Evolutionary conservation across 2,888 invertebrate genomes (phyloP).

Genomic region (Byasa hedistus): DNA sequence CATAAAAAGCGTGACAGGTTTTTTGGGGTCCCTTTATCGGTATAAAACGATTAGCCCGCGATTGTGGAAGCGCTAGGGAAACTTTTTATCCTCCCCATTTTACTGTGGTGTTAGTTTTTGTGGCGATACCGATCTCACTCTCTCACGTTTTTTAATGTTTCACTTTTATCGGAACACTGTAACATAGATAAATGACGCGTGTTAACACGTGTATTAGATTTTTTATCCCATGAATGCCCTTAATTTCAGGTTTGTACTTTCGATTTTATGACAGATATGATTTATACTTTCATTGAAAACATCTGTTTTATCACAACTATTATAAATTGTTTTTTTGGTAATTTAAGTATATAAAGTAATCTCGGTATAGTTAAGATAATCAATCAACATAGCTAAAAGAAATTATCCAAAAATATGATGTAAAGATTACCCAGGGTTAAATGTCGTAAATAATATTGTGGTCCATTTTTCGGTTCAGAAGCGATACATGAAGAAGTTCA

Average conservation of each 20-base stretch:
- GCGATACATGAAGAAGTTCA: no score
- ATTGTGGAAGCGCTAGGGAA: conserved; percentile 43
- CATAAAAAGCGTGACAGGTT: conserved; percentile 62
- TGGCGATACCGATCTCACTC: conserved; percentile 61
- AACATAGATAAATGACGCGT: conserved; percentile 64
- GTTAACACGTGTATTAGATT: conserved; percentile 50
- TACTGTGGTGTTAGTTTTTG: conserved; percentile 60
- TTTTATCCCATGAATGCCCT: conserved; percentile 25
- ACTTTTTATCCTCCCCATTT: conserved; percentile 52
- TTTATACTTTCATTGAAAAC: neutral
- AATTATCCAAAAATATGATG: no score
- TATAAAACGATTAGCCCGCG: conserved; percentile 53
- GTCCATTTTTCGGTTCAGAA: no score
- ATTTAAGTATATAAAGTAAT: neutral
- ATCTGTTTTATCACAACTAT: no score
- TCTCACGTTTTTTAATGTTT: conserved; percentile 70
- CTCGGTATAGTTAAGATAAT: neutral
- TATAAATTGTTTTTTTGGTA: neutral
- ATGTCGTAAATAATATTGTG: no score
- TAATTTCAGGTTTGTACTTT: neutral
- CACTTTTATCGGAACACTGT: conserved; percentile 55
- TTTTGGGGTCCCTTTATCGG: conserved; percentile 43
- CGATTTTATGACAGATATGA: neutral
- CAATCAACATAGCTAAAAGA: neutral
- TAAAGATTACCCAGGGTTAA: no score